phyloP scores from a whole-genome alignment of 2,888 invertebrate genomes.

The Agriopis leucophaearia region DNA sequence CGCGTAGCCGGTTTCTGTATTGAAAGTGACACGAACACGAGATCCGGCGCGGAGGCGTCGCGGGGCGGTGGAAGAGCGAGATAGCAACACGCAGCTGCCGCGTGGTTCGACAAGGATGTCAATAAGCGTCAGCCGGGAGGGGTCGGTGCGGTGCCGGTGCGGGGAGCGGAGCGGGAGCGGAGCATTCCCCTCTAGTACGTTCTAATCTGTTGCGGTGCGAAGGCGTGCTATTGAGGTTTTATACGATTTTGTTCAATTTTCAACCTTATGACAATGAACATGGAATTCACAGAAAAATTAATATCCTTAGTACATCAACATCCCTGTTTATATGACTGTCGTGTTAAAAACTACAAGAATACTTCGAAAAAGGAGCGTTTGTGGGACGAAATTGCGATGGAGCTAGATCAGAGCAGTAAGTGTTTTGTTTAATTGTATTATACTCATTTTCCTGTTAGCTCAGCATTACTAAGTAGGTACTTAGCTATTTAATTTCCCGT shows the following conservation, averaged over 20 bases:
- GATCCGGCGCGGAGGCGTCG: constrained; percentile 14
- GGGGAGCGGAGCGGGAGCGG: constrained; percentile 18
- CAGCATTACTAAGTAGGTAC: neutral
- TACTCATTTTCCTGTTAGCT: neutral
- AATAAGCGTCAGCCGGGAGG: neutral
- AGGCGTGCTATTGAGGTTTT: constrained; percentile 12
- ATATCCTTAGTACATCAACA: constrained; percentile 19
- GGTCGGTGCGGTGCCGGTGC: constrained; percentile 15
- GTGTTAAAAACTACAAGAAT: constrained; percentile 15
- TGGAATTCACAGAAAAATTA: constrained; percentile 18
- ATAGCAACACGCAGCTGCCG: neutral
- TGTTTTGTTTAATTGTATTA: neutral
- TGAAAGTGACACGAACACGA: neutral
- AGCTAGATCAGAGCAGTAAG: constrained; percentile 29
- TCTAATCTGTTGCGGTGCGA: constrained; percentile 17
- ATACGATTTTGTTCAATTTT: neutral
- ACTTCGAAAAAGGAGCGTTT: constrained; percentile 2
- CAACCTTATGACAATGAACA: constrained; percentile 7
- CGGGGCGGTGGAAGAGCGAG: constrained; percentile 7
- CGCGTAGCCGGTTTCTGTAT: constrained; percentile 14
- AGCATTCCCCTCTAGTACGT: neutral
- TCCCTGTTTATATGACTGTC: constrained; percentile 29
- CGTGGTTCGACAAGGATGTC: neutral
- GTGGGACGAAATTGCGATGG: constrained; percentile 26
- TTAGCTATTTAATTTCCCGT: neutral